These are phyloP conservation scores for Dallia pectoralis DNA, from an alignment of 2,797 vertebrate species.

Conservation along the genomic window DNA sequence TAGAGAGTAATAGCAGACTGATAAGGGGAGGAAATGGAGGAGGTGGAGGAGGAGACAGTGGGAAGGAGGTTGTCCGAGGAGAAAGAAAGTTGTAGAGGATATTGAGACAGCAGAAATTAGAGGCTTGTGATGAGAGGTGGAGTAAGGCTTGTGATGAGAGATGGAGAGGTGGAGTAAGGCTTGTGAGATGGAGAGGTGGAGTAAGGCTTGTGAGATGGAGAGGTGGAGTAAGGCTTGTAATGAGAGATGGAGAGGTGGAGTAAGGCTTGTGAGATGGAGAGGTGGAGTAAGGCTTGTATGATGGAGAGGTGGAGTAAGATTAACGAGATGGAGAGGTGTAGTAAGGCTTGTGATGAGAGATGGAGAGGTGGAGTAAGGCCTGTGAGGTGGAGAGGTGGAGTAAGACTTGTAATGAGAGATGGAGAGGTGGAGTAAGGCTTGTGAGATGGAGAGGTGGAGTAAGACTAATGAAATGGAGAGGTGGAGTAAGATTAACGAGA, in stretches of 20 bases:
- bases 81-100: not conserved
- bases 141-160: conserved; percentile 7
- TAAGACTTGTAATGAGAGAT: not conserved
- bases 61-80: conserved; percentile 9
- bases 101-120: not conserved
- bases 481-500: not conserved
- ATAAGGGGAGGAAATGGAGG: not conserved
- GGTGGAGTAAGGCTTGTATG: not conserved
- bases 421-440: not conserved
- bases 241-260: conserved; percentile 12
- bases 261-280: no score
- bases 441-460: not conserved
- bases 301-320: not conserved
- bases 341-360: not conserved
- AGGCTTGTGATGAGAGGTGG: conserved; percentile 14
- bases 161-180: not conserved
- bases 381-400: not conserved
- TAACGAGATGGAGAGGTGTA: no score
- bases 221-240: conserved; percentile 8
- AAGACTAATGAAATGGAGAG: not conserved
- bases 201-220: not conserved
- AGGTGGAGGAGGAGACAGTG: not conserved
- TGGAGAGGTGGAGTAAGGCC: no score
- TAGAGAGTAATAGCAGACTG: conserved; percentile 36
- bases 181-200: not conserved